Evolutionary conservation across 2,888 invertebrate species (phyloP).

Genomic region (Chamaedrilus cognettii): DNA sequence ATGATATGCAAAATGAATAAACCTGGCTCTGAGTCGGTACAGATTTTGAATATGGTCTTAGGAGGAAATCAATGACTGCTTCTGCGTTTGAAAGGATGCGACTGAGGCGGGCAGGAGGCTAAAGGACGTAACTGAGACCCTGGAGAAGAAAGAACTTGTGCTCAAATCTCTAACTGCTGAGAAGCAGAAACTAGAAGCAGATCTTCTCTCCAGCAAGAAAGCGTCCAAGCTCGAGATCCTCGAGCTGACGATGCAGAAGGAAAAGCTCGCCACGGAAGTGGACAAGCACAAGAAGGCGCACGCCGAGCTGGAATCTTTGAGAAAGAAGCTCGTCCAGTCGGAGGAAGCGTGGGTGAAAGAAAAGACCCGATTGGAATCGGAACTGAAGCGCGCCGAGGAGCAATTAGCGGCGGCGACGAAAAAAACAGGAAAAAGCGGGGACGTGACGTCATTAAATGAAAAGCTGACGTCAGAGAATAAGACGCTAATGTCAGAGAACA

Average conservation of each 20-base stretch:
- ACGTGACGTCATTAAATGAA: no score
- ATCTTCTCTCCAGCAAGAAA: slow-evolving; percentile 15
- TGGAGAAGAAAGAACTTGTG: not conserved
- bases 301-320: slow-evolving; percentile 23
- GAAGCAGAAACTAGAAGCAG: slow-evolving; percentile 12
- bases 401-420: not conserved
- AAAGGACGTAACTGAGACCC: not conserved
- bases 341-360: slow-evolving; percentile 15
- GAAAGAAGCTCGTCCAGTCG: slow-evolving; percentile 16
- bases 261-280: slow-evolving; percentile 12
- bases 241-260: slow-evolving; percentile 10
- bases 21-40: no score
- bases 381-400: slow-evolving; percentile 7
- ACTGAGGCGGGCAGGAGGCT: not conserved
- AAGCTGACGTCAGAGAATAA: slow-evolving; percentile 12
- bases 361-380: slow-evolving; percentile 9
- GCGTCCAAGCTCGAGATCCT: not conserved
- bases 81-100: no score
- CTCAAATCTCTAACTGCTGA: slow-evolving; percentile 9
- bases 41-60: no score
- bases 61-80: no score
- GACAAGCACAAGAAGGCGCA: slow-evolving; percentile 15
- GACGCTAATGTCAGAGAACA: slow-evolving; percentile 1
- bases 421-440: no score
- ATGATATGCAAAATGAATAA: no score